phyloP scores from a whole-genome alignment of 2,113 vertebrate genomes.

The Pseudopipra pipra region DNA sequence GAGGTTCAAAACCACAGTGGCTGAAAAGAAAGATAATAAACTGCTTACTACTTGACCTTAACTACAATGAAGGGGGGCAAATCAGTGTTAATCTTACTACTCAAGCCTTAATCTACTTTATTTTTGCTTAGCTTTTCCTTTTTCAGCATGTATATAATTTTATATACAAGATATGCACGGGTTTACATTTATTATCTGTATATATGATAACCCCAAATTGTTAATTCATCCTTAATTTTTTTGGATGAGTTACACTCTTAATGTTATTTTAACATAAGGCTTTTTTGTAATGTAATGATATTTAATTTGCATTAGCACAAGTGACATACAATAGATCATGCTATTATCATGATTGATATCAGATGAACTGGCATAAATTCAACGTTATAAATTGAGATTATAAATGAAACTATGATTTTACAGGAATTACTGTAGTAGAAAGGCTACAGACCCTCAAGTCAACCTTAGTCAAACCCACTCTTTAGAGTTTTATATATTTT shows the following conservation, averaged over 20 bases:
- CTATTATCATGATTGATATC: constrained; percentile 86
- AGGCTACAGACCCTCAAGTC: constrained; percentile 81
- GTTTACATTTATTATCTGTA: constrained; percentile 2
- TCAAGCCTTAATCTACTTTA: constrained; percentile 3
- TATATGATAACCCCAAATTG: not conserved
- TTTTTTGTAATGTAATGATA: constrained; percentile 78
- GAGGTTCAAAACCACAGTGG: not conserved
- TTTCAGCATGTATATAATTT: not conserved
- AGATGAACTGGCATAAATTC: constrained; percentile 85
- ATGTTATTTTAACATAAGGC: constrained; percentile 79
- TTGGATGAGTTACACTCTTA: constrained; percentile 57
- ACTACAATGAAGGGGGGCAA: not conserved
- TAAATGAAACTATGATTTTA: constrained; percentile 86
- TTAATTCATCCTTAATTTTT: constrained; percentile 48
- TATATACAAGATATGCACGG: not conserved
- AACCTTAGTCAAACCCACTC: constrained; percentile 79
- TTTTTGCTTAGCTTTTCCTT: constrained; percentile 32
- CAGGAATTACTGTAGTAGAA: constrained; percentile 80
- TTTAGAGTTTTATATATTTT: constrained; percentile 81
- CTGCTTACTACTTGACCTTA: constrained; percentile 25
- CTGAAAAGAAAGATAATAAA: constrained; percentile 5
- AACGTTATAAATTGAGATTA: constrained; percentile 84
- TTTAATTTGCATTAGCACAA: constrained; percentile 81
- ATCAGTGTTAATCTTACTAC: constrained; percentile 16
- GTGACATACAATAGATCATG: constrained; percentile 84